These are phyloP conservation scores for Scartelaos histophorus DNA, from an alignment of 2,113 vertebrate species.

Conservation along the genomic window DNA sequence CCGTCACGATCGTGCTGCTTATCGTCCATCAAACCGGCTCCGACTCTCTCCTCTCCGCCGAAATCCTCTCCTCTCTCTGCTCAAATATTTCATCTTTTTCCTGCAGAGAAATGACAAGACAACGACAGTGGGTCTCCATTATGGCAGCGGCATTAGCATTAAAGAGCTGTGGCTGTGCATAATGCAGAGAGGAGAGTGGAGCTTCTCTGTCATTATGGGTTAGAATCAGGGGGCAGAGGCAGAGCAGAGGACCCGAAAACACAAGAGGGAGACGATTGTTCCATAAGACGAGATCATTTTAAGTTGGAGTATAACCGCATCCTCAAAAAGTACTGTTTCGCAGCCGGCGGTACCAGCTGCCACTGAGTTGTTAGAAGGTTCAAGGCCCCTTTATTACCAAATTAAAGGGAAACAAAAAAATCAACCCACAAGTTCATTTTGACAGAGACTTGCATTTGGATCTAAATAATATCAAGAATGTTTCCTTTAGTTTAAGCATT, in stretches of 20 bases:
- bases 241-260: slow-evolving; percentile 7
- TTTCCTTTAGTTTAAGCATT: no score
- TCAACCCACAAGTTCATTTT: no score
- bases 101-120: slow-evolving; percentile 44
- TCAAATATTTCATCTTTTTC: slow-evolving; percentile 3
- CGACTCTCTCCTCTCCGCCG: slow-evolving; percentile 36
- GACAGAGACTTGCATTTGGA: no score
- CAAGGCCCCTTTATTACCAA: no score
- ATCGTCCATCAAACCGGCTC: slow-evolving; percentile 54
- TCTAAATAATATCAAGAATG: no score
- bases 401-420: no score
- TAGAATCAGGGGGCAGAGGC: slow-evolving; percentile 45
- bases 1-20: slow-evolving; percentile 14
- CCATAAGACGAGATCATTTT: neutral
- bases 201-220: slow-evolving; percentile 52
- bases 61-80: slow-evolving; percentile 32
- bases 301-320: no score
- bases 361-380: no score
- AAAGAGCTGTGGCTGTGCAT: slow-evolving; percentile 47
- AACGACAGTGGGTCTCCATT: slow-evolving; percentile 50
- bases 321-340: no score
- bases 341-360: no score
- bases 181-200: slow-evolving; percentile 57
- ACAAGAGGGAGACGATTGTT: neutral
- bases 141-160: slow-evolving; percentile 33